Evolutionary conservation across 2,888 invertebrate genomes (phyloP), one percentile per base, ranked within the genome.

Genomic region (Calameuta filiformis): DNA sequence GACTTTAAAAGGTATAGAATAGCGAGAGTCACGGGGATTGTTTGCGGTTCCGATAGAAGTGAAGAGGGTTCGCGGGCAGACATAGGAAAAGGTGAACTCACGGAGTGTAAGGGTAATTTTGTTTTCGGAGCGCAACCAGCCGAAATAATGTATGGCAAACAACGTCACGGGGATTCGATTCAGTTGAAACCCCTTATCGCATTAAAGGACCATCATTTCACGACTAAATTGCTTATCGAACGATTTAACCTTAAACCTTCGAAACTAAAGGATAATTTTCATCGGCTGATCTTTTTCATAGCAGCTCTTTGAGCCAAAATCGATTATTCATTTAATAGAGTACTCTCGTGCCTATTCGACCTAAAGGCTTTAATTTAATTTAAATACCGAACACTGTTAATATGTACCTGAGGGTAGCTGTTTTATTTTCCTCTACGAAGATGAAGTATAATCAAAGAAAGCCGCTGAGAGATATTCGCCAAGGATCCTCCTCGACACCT

Each of bases 81-180:
- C 23, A 56, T 56, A 31, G 31, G 31, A 15, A 33, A 15, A 71
- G 71, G 31, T 33, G 71, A 71, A 12, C 12, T 71, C 31, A 30
- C 71, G 0, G 3, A 15, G 71, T 15, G 31, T 23, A 71, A 31
- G 31, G 71, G 15, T 71, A 71, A 71, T 71, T 31, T 71, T 71
- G 33, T 71, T 71, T 71, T 71, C 12, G 12, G 12, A 31, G 71
- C 15, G 71, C 12, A n/a, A 12, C 31, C 71, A 71, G 71, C 71
- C 71, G 71, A 33, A 71, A 33, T 71, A 71, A 71, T 15, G 71
- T 12, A 71, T 71, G 12, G 71, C 33, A 71, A 71, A 71, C 71
- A 71, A 33, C 71, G 31, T 71, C 71, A 31, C 30, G 33, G 69
- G 6, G 33, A 69, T 9, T 33, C 71, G 11, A 71, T 33, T 30